A percentile compares a stretch with the other conserved stretches of the same genome.
phyloP scores from a whole-genome alignment of 2,113 vertebrate genomes.

The Podarcis raffonei region DNA sequence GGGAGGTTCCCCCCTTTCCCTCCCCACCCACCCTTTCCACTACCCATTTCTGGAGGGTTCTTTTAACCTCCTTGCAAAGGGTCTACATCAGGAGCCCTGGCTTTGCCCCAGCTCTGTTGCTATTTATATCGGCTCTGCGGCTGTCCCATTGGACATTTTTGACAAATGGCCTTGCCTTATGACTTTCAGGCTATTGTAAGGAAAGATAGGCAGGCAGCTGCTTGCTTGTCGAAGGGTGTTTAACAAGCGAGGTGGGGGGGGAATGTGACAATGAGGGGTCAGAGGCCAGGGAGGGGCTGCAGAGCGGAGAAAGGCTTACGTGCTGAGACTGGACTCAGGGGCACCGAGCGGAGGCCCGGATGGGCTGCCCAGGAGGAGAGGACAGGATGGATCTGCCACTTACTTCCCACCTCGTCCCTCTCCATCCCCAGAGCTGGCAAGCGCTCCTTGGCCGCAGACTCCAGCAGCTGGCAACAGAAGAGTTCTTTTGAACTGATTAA shows the following conservation, averaged over 20 bases:
- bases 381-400: conserved; percentile 11
- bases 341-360: neutral
- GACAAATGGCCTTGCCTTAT: neutral
- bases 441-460: neutral
- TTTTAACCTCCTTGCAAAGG: neutral
- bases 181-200: conserved; percentile 1
- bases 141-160: conserved; percentile 12
- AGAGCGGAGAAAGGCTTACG: conserved; percentile 9
- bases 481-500: neutral
- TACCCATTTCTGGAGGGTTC: neutral
- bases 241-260: neutral
- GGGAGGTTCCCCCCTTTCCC: neutral
- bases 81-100: neutral
- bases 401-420: conserved; percentile 3
- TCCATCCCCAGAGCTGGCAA: neutral
- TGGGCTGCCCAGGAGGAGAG: neutral
- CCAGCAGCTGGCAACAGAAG: neutral
- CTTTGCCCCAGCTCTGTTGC: neutral
- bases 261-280: conserved; percentile 15
- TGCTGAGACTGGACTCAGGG: neutral
- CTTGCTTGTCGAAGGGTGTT: neutral
- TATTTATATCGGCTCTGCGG: neutral
- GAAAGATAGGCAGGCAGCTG: neutral
- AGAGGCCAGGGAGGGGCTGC: conserved; percentile 47
- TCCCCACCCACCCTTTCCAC: neutral